Evolutionary conservation across 1,140 invertebrate species (phyloP).

Genomic region (Vanessa atalanta): DNA sequence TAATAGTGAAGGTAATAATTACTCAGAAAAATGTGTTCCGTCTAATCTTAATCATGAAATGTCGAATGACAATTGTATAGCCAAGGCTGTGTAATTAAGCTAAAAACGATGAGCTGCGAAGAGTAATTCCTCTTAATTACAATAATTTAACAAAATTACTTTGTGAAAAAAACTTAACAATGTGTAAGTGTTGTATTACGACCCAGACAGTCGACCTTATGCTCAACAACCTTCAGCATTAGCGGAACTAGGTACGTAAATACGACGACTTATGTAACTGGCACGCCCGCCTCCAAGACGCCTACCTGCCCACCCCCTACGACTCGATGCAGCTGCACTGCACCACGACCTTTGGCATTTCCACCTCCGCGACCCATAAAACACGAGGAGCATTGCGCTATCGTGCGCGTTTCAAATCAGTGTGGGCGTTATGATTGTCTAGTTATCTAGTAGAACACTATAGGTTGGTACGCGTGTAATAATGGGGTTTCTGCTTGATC

Average conservation of each 20-base stretch:
- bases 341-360: slow-evolving; percentile 64
- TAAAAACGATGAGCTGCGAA: slow-evolving; percentile 11
- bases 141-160: slow-evolving; percentile 11
- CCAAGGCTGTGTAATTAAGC: slow-evolving; percentile 15
- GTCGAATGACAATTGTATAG: slow-evolving; percentile 8
- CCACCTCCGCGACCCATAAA: slow-evolving; percentile 36
- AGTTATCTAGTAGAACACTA: background rate
- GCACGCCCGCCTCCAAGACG: slow-evolving; percentile 44
- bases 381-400: slow-evolving; percentile 24
- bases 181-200: slow-evolving; percentile 38
- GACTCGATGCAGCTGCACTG: slow-evolving; percentile 56
- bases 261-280: slow-evolving; percentile 57
- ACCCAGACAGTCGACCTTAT: slow-evolving; percentile 66
- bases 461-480: background rate
- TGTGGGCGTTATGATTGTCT: background rate
- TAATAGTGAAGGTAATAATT: slow-evolving; percentile 20
- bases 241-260: slow-evolving; percentile 56
- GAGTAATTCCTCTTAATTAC: slow-evolving; percentile 7
- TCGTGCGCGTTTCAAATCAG: slow-evolving; percentile 6
- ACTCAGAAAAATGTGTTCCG: slow-evolving; percentile 10
- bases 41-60: slow-evolving; percentile 10
- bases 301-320: slow-evolving; percentile 40
- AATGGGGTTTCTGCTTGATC: background rate
- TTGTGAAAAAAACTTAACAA: slow-evolving; percentile 18
- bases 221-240: slow-evolving; percentile 66